Percentiles rank a stretch among this genome's conserved stretches.
Evolutionary conservation across 2,797 vertebrate species (phyloP).

Genomic region (Halcyon chelicuti): DNA sequence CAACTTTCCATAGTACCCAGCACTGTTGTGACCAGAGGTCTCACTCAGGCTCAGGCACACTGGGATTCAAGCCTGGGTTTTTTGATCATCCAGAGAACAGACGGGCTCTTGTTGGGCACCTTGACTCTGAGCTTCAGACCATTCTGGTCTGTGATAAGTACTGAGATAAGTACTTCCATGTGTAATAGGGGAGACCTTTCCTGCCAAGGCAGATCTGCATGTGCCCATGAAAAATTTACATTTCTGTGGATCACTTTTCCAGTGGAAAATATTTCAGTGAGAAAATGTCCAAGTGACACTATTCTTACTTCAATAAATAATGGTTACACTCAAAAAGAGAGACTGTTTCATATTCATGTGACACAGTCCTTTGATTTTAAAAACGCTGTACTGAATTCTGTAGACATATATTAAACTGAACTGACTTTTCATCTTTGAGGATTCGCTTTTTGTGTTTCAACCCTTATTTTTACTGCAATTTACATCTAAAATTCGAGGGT

Average conservation of each 20-base stretch:
- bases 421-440: neutral
- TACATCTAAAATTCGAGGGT: neutral
- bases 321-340: neutral
- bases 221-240: neutral
- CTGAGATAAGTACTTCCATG: neutral
- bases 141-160: neutral
- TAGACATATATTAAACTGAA: neutral
- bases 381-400: neutral
- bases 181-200: neutral
- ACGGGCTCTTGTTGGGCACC: neutral
- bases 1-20: neutral
- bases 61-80: neutral
- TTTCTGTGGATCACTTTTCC: neutral
- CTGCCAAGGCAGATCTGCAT: neutral
- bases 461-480: neutral
- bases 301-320: neutral
- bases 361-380: neutral
- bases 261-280: neutral
- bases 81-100: neutral
- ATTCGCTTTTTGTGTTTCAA: neutral
- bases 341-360: neutral
- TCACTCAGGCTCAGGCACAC: neutral
- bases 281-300: neutral
- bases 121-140: neutral
- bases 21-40: neutral